Percentiles rank a stretch among this genome's conserved stretches.
Evolutionary conservation across 2,113 vertebrate species (phyloP).

Genomic region (Otocyon megalotis): DNA sequence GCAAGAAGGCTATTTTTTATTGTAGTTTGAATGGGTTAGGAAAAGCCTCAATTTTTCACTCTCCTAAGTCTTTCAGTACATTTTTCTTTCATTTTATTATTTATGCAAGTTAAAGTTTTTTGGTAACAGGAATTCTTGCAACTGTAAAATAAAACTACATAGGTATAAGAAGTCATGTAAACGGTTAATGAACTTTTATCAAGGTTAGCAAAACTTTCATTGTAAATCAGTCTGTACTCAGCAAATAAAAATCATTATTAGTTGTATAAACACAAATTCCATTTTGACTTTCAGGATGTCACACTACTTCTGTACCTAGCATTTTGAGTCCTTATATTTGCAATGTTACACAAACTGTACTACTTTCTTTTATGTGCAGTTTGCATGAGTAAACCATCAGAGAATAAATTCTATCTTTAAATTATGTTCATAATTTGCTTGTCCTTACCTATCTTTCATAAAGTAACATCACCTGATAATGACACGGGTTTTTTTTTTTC

Average conservation of each 20-base stretch:
- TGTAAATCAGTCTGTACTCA: conserved; percentile 88
- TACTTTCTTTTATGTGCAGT: conserved; percentile 94
- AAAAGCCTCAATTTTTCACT: conserved; percentile 83
- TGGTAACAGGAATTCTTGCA: conserved; percentile 87
- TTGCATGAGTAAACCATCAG: conserved; percentile 99
- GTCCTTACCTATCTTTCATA: conserved; percentile 75
- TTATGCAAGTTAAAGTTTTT: conserved; percentile 87
- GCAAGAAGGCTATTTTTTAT: conserved; percentile 85
- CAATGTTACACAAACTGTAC: conserved; percentile 93
- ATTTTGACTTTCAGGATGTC: conserved; percentile 88
- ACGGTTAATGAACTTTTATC: conserved; percentile 87
- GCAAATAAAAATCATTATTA: conserved; percentile 86
- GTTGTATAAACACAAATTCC: conserved; percentile 87
- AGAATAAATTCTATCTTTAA: conserved; percentile 97
- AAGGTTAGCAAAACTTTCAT: conserved; percentile 87
- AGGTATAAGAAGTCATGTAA: conserved; percentile 89
- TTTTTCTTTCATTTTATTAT: conserved; percentile 85
- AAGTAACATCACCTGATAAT: conserved; percentile 32
- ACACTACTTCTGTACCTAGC: conserved; percentile 91
- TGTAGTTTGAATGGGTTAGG: conserved; percentile 84
- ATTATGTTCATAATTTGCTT: conserved; percentile 90
- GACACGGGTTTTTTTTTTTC: neutral
- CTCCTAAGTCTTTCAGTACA: conserved; percentile 83
- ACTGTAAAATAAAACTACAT: conserved; percentile 90
- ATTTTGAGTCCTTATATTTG: conserved; percentile 90